Evolutionary conservation across 2,888 invertebrate species (phyloP).

Genomic region (Leptogaster cylindrica): DNA sequence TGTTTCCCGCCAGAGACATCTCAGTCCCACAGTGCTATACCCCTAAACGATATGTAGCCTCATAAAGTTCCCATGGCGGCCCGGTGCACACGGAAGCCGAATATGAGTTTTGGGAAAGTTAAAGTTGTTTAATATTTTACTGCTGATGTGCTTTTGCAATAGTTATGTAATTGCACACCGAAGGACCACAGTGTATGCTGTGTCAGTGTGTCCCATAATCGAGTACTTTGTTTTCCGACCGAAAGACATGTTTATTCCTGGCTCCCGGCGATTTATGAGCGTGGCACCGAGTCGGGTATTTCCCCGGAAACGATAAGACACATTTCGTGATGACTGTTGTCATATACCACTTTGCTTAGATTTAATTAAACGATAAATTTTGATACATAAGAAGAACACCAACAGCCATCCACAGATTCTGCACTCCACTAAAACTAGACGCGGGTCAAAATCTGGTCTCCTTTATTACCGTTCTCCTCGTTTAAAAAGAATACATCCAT

Average conservation of each 20-base stretch:
- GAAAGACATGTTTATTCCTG: constrained; percentile 15
- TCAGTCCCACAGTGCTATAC: background rate
- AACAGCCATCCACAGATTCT: too few species aligned
- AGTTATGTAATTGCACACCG: constrained; percentile 16
- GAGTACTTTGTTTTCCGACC: constrained; percentile 1
- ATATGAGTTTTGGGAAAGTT: constrained; percentile 13
- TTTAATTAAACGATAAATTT: constrained; percentile 13
- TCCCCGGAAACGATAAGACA: too few species aligned
- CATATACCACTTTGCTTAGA: background rate
- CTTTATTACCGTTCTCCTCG: background rate
- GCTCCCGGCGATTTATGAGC: background rate
- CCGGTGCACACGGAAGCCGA: constrained; percentile 14
- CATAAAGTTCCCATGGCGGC: background rate
- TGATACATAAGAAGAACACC: background rate
- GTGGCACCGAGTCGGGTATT: too few species aligned
- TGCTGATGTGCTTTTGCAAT: background rate
- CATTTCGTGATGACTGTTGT: too few species aligned
- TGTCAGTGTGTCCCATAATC: background rate
- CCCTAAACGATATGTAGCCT: constrained; percentile 18
- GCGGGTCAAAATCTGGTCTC: too few species aligned
- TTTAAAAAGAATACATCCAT: constrained; percentile 19
- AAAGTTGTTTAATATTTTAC: constrained; percentile 27
- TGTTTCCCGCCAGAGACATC: constrained; percentile 4
- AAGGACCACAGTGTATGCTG: background rate
- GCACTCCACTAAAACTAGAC: too few species aligned